phyloP scores from a whole-genome alignment of 2,113 vertebrate species.

The Caranx ignobilis region DNA sequence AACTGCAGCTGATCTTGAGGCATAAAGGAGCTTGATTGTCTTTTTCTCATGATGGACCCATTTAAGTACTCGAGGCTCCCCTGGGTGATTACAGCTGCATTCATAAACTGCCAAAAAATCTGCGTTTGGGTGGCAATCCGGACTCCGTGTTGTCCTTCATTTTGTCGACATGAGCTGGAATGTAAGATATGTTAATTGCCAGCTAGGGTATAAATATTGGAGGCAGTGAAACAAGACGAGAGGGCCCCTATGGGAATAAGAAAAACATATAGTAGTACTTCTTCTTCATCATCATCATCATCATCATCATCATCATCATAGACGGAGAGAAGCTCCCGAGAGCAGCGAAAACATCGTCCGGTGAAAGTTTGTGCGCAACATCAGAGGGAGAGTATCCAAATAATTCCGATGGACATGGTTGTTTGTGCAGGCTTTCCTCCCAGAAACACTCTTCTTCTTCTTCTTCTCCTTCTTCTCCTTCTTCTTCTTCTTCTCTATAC shows the following conservation, averaged over 20 bases:
- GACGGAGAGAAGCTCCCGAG: slow-evolving; percentile 49
- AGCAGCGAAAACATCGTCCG: slow-evolving; percentile 79
- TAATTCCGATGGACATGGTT: slow-evolving; percentile 26
- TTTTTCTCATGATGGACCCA: slow-evolving; percentile 73
- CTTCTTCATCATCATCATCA: too few relatives aligned
- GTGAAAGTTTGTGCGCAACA: slow-evolving; percentile 82
- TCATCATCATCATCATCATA: slow-evolving; percentile 19
- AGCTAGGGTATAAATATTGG: slow-evolving; percentile 74
- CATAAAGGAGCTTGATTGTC: slow-evolving; percentile 84
- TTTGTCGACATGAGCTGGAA: slow-evolving; percentile 69
- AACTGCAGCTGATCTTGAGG: slow-evolving; percentile 80
- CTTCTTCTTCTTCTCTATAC: not conserved
- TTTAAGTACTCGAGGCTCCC: slow-evolving; percentile 79
- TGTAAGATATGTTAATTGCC: slow-evolving; percentile 75
- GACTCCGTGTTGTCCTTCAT: slow-evolving; percentile 77
- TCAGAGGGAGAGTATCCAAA: slow-evolving; percentile 52
- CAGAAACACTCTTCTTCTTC: not conserved
- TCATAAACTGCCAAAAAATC: slow-evolving; percentile 81
- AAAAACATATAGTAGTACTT: slow-evolving; percentile 20
- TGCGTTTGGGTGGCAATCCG: slow-evolving; percentile 72
- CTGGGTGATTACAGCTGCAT: slow-evolving; percentile 84
- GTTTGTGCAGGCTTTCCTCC: not conserved
- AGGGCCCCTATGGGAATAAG: slow-evolving; percentile 30
- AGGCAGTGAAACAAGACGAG: slow-evolving; percentile 50
- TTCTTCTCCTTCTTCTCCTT: not conserved